Base-by-base conservation (phyloP, 2,797 vertebrate genomes). In the Prionace glauca region DNA sequence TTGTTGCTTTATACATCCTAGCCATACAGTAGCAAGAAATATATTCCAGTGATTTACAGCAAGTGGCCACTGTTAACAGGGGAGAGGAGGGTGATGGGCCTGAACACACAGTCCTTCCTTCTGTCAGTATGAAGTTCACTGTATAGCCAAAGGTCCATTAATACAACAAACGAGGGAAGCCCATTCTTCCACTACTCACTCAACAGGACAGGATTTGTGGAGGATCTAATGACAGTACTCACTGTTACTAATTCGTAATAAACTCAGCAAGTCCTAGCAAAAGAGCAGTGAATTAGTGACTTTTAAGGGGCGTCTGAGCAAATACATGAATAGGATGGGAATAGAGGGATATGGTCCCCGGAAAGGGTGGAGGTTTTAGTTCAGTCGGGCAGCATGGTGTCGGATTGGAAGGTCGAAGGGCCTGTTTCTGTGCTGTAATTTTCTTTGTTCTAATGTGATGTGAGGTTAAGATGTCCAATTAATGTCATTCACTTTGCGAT, bases 1-100 rank as follows among this genome's bases (percentile, higher is more conserved):
- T 97, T 98, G 97, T 98, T 98, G 98, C 98, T 97, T 98, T 97
- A 98, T 97, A 97, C 97, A 97, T 97, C 97, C 98, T 97, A 98
- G 97, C 97, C 98, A 98, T 97, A 98, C 96, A 97, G 97, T 96
- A 97, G 97, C 97, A 97, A 95, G 97, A 97, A 88, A 60, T 88
- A 14, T 60, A 88, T 56, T 60, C 56, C 26, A 88, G 86, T 88
- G 86, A 60, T 32, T 88, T 88, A 88, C 11, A 88, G 56, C 12
- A 2, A 60, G 11, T 12, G 32, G 50, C 26, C 86, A 56, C 50
- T 84, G 36, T 45, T 20, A 84, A 45, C 20, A 45, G 41, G 36
- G 1, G 12, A 12, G 26, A 60, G 50, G 50, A 88, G 50, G 56
- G 3, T 1, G 29, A 16, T 56, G 24, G 10, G 26, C 11, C 29